Evolutionary conservation across 2,113 vertebrate species (phyloP).

Genomic region (Blennius ocellaris): DNA sequence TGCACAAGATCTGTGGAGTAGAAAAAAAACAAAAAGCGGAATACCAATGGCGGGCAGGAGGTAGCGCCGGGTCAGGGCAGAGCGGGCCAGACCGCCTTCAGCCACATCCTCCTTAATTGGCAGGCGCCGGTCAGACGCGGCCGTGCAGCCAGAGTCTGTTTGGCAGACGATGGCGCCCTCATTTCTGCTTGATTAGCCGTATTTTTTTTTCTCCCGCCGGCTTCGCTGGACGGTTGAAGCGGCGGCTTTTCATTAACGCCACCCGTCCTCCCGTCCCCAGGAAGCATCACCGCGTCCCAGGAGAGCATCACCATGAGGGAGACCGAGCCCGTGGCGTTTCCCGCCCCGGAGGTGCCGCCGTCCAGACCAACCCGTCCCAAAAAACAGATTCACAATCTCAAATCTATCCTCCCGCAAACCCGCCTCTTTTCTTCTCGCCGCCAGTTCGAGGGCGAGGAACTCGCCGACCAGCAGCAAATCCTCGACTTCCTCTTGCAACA

Average conservation of each 20-base stretch:
- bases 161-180: conserved; percentile 11
- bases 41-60: too few species aligned
- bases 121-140: conserved; percentile 15
- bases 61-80: too few species aligned
- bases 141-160: not conserved
- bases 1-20: too few species aligned
- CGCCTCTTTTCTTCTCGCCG: not conserved
- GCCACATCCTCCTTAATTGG: too few species aligned
- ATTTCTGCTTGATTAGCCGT: conserved; percentile 48
- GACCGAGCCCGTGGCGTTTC: conserved; percentile 66
- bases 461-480: conserved; percentile 65
- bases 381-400: not conserved
- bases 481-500: conserved; percentile 84
- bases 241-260: conserved; percentile 1
- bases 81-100: too few species aligned
- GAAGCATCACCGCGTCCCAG: conserved; percentile 73
- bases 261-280: conserved; percentile 41
- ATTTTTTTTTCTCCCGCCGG: conserved; percentile 4
- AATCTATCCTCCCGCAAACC: not conserved
- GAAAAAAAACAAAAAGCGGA: too few species aligned
- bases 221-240: conserved; percentile 5
- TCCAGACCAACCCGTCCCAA: not conserved
- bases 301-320: conserved; percentile 86
- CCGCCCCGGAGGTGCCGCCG: conserved; percentile 75
- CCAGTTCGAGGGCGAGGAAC: conserved; percentile 84